These are phyloP conservation scores for Corapipo altera DNA, from an alignment of 2,113 vertebrate species.

Conservation along the genomic window DNA sequence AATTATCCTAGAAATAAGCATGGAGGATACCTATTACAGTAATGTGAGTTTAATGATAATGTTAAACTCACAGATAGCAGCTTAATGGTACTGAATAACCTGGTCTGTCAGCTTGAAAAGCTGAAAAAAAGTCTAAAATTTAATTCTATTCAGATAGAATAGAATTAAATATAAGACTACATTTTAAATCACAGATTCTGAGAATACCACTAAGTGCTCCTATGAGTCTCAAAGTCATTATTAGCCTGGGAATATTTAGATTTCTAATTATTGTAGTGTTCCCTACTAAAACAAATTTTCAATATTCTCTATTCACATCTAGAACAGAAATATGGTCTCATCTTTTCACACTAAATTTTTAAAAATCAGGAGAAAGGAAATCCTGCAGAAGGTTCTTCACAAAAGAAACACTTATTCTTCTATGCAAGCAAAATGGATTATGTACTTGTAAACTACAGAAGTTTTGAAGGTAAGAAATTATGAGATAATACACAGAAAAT, in stretches of 20 bases:
- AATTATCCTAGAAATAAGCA: not conserved
- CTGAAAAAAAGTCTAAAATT: not conserved
- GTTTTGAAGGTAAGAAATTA: not conserved
- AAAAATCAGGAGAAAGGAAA: not conserved
- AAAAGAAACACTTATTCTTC: not conserved
- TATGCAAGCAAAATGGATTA: not conserved
- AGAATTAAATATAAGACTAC: not conserved
- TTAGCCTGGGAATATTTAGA: not conserved
- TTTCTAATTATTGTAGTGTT: not conserved
- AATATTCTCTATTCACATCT: not conserved
- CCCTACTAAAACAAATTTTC: not conserved
- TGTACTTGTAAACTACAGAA: not conserved
- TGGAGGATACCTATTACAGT: not conserved
- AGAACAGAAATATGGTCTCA: not conserved
- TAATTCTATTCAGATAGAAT: not conserved
- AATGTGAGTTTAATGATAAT: slow-evolving; percentile 27
- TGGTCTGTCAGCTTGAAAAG: not conserved
- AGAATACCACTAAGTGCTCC: not conserved
- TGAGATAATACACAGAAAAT: not conserved
- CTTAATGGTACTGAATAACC: not conserved
- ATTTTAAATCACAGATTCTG: not conserved
- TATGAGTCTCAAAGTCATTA: not conserved
- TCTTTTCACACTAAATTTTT: not conserved
- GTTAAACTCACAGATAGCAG: not conserved
- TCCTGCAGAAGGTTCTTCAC: not conserved